Conservation (phyloP, 1,140 invertebrate genomes). For the Lepidurus apus region DNA sequence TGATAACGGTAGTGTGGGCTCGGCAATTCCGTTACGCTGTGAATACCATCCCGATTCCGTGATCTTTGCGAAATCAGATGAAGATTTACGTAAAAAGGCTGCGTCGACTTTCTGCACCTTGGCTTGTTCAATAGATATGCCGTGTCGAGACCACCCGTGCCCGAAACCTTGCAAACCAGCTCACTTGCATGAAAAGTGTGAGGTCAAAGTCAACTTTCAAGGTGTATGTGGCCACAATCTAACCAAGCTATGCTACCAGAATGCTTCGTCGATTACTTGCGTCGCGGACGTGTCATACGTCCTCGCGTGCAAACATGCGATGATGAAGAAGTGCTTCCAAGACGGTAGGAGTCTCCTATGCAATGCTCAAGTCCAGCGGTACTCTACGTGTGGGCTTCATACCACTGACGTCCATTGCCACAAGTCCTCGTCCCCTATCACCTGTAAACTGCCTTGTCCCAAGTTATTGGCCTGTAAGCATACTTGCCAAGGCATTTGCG, state of each 20-base stretch:
- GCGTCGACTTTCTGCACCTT: slow-evolving; percentile 41
- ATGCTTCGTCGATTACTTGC: not conserved
- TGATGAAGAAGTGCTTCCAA: slow-evolving; percentile 8
- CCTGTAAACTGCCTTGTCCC: slow-evolving; percentile 22
- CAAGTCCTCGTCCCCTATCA: not conserved
- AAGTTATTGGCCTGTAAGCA: not conserved
- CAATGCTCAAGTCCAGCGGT: not conserved
- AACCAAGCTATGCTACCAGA: slow-evolving; percentile 16
- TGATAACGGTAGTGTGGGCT: slow-evolving; percentile 31
- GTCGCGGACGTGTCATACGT: not conserved
- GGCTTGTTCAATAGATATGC: slow-evolving; percentile 39
- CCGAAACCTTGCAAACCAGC: slow-evolving; percentile 10
- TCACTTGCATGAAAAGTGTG: slow-evolving; percentile 25
- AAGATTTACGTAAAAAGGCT: slow-evolving; percentile 42
- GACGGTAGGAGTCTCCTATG: not conserved
- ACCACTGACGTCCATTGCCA: not conserved
- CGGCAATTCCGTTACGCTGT: slow-evolving; percentile 43
- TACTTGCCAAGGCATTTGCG: slow-evolving; percentile 6
- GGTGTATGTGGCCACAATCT: not conserved
- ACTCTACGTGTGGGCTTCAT: not conserved
- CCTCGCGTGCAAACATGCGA: not conserved
- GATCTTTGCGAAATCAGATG: slow-evolving; percentile 36
- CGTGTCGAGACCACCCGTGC: slow-evolving; percentile 21
- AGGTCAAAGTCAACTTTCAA: slow-evolving; percentile 10
- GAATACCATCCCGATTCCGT: slow-evolving; percentile 46